Percentiles rank a stretch among this genome's conserved stretches.
Conservation (phyloP, 2,797 vertebrate species). For the Macrochelys suwanniensis region DNA sequence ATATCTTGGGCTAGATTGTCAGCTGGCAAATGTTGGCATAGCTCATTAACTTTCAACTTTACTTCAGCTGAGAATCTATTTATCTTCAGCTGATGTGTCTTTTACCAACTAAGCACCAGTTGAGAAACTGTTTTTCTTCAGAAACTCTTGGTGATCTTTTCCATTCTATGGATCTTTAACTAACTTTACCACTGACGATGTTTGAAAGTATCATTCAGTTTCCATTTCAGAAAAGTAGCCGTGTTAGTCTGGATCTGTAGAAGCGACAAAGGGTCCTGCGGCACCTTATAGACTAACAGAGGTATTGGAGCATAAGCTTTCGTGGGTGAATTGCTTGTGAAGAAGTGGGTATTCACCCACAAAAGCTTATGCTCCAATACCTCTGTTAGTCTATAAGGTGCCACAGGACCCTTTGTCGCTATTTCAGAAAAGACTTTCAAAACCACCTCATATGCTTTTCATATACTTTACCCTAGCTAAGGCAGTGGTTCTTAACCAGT, state of each 20-base stretch:
- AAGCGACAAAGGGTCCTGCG: too few species aligned
- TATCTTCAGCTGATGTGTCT: not conserved
- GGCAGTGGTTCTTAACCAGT: not conserved
- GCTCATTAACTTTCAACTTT: not conserved
- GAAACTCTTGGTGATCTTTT: not conserved
- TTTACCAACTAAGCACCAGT: not conserved
- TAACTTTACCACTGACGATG: not conserved
- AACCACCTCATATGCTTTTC: not conserved
- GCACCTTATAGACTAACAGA: too few species aligned
- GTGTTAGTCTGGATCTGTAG: too few species aligned
- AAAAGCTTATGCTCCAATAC: too few species aligned
- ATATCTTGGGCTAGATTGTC: not conserved
- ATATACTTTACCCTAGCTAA: not conserved
- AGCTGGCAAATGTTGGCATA: not conserved
- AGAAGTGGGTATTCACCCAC: too few species aligned
- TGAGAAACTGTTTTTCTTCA: constrained; percentile 6
- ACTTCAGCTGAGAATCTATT: not conserved
- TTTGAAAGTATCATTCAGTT: not conserved
- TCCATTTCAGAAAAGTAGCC: not conserved
- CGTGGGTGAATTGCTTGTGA: too few species aligned
- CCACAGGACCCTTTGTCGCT: too few species aligned
- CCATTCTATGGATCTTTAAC: not conserved
- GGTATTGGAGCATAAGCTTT: too few species aligned
- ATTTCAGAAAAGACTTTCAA: not conserved
- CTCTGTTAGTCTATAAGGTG: too few species aligned